These are phyloP conservation scores for Sebastes fasciatus DNA, from an alignment of 2,113 vertebrate genomes.

Conservation along the genomic window DNA sequence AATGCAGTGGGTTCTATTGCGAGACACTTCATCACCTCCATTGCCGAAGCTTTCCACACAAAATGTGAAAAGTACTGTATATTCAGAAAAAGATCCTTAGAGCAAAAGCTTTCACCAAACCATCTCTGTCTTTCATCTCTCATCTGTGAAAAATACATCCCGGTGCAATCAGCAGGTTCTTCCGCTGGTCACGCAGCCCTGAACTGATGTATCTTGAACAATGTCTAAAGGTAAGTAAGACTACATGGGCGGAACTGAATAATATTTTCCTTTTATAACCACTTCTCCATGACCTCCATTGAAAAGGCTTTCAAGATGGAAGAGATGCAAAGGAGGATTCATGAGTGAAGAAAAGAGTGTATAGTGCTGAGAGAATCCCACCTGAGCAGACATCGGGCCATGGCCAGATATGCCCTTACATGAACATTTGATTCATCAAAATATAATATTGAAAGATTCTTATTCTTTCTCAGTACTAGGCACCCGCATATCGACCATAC, in stretches of 20 bases:
- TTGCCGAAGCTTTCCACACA: neutral
- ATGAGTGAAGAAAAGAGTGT: neutral
- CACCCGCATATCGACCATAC: neutral
- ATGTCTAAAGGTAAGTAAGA: slow-evolving; percentile 6
- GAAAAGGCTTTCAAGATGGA: slow-evolving; percentile 19
- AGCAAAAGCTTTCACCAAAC: slow-evolving; percentile 19
- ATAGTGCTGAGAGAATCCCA: neutral
- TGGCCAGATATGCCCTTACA: neutral
- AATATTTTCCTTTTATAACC: neutral
- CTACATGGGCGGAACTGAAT: neutral
- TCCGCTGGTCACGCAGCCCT: slow-evolving; percentile 15
- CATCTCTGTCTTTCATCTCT: slow-evolving; percentile 12
- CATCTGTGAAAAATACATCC: slow-evolving; percentile 18
- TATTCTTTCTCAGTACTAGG: neutral
- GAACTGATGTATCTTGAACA: slow-evolving; percentile 11
- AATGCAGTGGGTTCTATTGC: slow-evolving; percentile 19
- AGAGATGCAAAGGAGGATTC: neutral
- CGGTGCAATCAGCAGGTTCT: slow-evolving; percentile 16
- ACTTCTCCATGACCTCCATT: slow-evolving; percentile 20
- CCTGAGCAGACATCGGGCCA: neutral
- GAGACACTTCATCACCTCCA: slow-evolving; percentile 22
- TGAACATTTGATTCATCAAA: neutral
- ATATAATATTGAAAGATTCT: neutral
- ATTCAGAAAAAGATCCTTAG: neutral
- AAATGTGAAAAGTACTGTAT: neutral